A percentile compares a stretch with the other conserved stretches of the same genome.
These are phyloP conservation scores for Notothenia rossii DNA, from an alignment of 2,113 vertebrate genomes.

Conservation along the genomic window DNA sequence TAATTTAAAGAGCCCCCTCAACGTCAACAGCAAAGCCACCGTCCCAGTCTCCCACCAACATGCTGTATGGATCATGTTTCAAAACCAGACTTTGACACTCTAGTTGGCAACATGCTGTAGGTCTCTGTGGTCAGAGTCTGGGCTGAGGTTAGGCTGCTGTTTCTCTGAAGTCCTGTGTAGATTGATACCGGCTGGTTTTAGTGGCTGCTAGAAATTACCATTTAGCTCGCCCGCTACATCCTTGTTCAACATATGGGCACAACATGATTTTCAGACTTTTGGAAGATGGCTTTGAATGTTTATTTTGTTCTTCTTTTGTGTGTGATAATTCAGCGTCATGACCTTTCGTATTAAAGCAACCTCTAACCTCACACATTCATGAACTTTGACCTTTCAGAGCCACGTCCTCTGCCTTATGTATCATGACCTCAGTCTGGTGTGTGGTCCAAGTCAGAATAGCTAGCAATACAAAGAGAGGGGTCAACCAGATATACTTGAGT, in stretches of 20 bases:
- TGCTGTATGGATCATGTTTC: constrained; percentile 26
- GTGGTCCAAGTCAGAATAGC: constrained; percentile 23
- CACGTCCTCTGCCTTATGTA: constrained; percentile 10
- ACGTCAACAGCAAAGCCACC: neutral
- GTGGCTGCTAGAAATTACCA: constrained; percentile 52
- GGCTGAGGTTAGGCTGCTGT: constrained; percentile 32
- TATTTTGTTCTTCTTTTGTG: constrained; percentile 27
- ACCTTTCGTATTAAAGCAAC: constrained; percentile 38
- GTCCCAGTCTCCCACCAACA: constrained; percentile 24
- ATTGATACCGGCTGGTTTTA: constrained; percentile 62
- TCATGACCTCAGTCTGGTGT: constrained; percentile 43
- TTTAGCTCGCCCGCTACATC: constrained; percentile 51
- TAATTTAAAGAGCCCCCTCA: neutral
- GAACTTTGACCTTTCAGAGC: constrained; percentile 56
- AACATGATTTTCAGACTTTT: constrained; percentile 39
- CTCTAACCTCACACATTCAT: constrained; percentile 42
- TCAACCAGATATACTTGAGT: neutral
- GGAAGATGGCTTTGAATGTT: constrained; percentile 1
- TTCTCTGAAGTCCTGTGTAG: constrained; percentile 52
- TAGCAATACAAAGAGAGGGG: neutral
- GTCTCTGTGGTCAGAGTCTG: constrained; percentile 45
- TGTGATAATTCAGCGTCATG: constrained; percentile 33
- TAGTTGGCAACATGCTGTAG: constrained; percentile 33
- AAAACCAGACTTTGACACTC: constrained; percentile 34
- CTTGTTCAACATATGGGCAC: constrained; percentile 62